A percentile compares a stretch with the other conserved stretches of the same genome.
Evolutionary conservation across 2,888 invertebrate genomes (phyloP).

Genomic region (Cistogaster globosa): DNA sequence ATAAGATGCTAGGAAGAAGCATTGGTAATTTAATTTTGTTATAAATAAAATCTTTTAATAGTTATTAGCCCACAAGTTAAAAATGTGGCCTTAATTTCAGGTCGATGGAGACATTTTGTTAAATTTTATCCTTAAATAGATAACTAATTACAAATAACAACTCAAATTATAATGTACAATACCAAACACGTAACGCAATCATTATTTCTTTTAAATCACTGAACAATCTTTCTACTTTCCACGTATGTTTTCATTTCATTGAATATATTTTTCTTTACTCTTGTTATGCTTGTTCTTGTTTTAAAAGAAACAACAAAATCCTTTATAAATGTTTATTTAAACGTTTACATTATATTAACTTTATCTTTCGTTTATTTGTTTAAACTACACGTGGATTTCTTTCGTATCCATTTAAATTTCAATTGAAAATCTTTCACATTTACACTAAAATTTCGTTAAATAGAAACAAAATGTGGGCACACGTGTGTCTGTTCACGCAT

Average conservation of each 20-base stretch:
- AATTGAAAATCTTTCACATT: conserved; percentile 60
- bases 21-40: too few species aligned
- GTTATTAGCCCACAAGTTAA: too few species aligned
- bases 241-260: conserved; percentile 51
- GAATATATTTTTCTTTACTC: conserved; percentile 20
- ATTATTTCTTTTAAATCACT: too few species aligned
- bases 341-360: neutral
- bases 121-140: too few species aligned
- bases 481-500: neutral
- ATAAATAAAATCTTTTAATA: too few species aligned
- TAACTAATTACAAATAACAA: too few species aligned
- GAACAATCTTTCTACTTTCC: neutral
- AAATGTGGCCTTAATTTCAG: too few species aligned
- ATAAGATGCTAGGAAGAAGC: too few species aligned
- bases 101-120: too few species aligned
- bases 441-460: conserved; percentile 41
- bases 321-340: conserved; percentile 42
- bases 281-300: neutral
- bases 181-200: too few species aligned
- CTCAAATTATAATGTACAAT: too few species aligned
- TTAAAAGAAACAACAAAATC: neutral
- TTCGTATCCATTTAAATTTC: conserved; percentile 29
- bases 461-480: neutral
- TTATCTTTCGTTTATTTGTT: conserved; percentile 30
- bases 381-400: conserved; percentile 43